These are phyloP conservation scores for Lerista edwardsae DNA, from an alignment of 2,797 vertebrate genomes.

Conservation along the genomic window DNA sequence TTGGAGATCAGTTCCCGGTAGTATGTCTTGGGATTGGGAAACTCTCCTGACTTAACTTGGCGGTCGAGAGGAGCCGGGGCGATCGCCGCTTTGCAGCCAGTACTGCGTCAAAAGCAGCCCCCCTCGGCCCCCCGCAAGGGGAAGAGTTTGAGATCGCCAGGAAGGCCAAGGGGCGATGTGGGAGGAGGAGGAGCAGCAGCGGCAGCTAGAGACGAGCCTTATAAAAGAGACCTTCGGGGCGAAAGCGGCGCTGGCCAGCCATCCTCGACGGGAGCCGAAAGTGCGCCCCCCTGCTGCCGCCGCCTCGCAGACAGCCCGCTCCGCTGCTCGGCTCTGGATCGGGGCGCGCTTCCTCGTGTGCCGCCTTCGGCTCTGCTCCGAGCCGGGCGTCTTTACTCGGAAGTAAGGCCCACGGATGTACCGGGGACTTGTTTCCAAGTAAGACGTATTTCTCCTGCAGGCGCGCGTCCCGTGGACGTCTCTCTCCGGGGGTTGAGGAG, in stretches of 20 bases:
- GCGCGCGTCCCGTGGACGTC: no score
- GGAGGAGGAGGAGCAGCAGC: not conserved
- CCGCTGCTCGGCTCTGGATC: no score
- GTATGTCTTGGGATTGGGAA: not conserved
- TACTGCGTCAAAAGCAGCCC: not conserved
- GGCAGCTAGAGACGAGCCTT: not conserved
- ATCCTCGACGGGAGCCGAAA: not conserved
- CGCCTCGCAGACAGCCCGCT: not conserved
- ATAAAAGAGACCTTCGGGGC: not conserved
- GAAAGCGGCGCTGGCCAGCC: not conserved
- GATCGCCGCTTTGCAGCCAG: not conserved
- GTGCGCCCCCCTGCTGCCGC: constrained; percentile 34
- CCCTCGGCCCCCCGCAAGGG: not conserved
- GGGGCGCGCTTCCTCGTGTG: not conserved
- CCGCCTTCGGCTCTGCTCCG: not conserved
- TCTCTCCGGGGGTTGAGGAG: no score
- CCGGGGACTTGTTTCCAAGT: not conserved
- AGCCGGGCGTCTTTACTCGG: not conserved
- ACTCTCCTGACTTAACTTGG: not conserved
- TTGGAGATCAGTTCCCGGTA: not conserved
- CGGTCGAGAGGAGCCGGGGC: no score
- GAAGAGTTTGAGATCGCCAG: not conserved
- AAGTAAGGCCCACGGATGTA: not conserved
- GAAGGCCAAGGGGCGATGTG: not conserved
- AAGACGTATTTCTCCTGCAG: no score